Percentiles rank a stretch among this genome's conserved stretches.
phyloP scores from a whole-genome alignment of 2,888 invertebrate genomes.

The Taphrorychus bicolor region DNA sequence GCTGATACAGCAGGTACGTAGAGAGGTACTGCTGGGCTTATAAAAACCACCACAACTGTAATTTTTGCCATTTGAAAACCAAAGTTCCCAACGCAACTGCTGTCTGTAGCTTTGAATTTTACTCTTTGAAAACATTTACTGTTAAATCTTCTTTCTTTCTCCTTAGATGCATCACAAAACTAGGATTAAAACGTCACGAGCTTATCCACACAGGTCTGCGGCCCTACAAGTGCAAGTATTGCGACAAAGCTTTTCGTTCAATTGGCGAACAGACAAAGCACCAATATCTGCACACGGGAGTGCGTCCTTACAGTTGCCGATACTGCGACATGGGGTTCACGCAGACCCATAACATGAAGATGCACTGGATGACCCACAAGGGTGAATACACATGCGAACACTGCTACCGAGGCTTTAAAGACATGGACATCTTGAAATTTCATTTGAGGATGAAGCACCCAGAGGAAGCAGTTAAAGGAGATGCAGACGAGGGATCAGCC shows the following conservation, averaged over 20 bases:
- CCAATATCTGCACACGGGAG: slow-evolving; percentile 42
- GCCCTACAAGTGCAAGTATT: slow-evolving; percentile 41
- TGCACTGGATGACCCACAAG: slow-evolving; percentile 42
- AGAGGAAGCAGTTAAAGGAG: background rate
- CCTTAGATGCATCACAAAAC: slow-evolving; percentile 32
- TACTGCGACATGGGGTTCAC: slow-evolving; percentile 41
- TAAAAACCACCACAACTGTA: no score
- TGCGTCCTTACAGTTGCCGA: slow-evolving; percentile 40
- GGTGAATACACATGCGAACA: slow-evolving; percentile 35
- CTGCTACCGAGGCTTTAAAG: slow-evolving; percentile 38
- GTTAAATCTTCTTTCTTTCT: background rate
- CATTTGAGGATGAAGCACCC: slow-evolving; percentile 16
- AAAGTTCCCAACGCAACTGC: no score
- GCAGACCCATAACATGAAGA: slow-evolving; percentile 37
- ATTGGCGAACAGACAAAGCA: slow-evolving; percentile 41
- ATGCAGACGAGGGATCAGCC: background rate
- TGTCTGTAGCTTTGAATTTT: no score
- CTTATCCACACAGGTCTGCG: slow-evolving; percentile 42
- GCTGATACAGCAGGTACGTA: no score
- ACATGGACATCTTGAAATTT: slow-evolving; percentile 34
- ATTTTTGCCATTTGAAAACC: no score
- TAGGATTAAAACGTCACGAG: slow-evolving; percentile 41
- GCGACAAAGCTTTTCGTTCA: slow-evolving; percentile 42
- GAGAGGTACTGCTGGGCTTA: no score
- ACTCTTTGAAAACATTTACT: background rate